Conservation (phyloP, 1,140 invertebrate genomes). For the Papilio polyxenes region DNA sequence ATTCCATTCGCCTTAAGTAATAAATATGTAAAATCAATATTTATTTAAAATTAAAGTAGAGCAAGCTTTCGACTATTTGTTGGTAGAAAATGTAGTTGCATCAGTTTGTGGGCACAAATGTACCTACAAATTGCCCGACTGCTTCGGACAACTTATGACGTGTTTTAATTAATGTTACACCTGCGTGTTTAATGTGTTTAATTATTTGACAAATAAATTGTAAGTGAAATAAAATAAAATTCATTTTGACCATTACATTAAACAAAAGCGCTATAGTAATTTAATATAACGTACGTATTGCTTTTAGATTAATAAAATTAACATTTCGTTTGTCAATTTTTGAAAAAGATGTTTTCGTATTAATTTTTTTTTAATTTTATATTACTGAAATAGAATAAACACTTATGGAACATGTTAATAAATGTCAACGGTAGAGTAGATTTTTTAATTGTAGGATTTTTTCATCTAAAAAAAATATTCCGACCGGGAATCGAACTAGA, state of each 20-base stretch:
- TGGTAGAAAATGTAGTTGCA: neutral
- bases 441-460: too few relatives aligned
- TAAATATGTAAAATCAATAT: too few relatives aligned
- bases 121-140: slow-evolving; percentile 58
- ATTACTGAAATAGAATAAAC: too few relatives aligned
- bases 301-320: too few relatives aligned
- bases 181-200: slow-evolving; percentile 2
- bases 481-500: neutral
- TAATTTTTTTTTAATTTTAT: too few relatives aligned
- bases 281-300: neutral
- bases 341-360: too few relatives aligned
- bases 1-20: too few relatives aligned
- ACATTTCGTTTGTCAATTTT: too few relatives aligned
- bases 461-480: neutral
- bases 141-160: slow-evolving; percentile 59
- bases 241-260: neutral
- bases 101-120: slow-evolving; percentile 29
- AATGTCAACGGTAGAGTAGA: too few relatives aligned
- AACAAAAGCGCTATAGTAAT: neutral
- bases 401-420: too few relatives aligned
- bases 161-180: slow-evolving; percentile 41
- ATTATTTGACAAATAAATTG: neutral
- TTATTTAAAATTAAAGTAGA: slow-evolving; percentile 34
- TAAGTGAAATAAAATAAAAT: neutral
- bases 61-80: slow-evolving; percentile 26